Base-by-base conservation (phyloP, 2,888 invertebrate species). In the Hemistola chrysoprasaria region DNA sequence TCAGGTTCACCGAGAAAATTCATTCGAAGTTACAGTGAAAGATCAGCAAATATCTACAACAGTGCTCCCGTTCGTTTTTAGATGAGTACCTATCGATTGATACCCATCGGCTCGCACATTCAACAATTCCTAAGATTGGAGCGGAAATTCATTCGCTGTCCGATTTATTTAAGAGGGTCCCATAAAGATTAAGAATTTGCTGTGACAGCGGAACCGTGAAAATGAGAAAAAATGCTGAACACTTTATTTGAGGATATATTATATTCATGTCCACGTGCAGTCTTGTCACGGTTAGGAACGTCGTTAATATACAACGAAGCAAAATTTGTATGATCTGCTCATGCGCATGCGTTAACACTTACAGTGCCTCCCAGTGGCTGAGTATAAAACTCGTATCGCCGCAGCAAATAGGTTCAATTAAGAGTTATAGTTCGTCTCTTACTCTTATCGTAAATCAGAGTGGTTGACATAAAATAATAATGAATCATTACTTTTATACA, bases 171-270 rank as follows among this genome's bases (percentile, higher is more conserved):
- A 48, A 55, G 51, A 55, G 54, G 54, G 50, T 44, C 51, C 48
- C 47, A 52, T 55, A 55, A 55, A 55, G 54, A 55, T 52, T 55
- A 55, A 55, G 54, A 55, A 52, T 55, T 51, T 52, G 54, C 54
- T 44, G 37, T 34, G 51, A 54, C 47, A 51, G 47, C 37, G 43
- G 41, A 42, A 34, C 36, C 37, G 43, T 46, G 41, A 40, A 48
- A 50, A 50, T 50, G 42, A 50, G 44, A 41, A 44, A 22, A 36
- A 40, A 45, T 22, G 32, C 35, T 32, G 40, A 40, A 24, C 21
- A 25, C 27, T 44, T 40, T 47, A 39, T 42, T 47, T 47, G 42
- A 42, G 31, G 27, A 35, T 38, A 42, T 47, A 56, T 55, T 62
- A 62, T 56, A 50, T 59, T 57, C 57, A 50, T 53, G 51, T 51